Base-by-base conservation (phyloP, 2,888 invertebrate species). In the Tachina lurida region DNA sequence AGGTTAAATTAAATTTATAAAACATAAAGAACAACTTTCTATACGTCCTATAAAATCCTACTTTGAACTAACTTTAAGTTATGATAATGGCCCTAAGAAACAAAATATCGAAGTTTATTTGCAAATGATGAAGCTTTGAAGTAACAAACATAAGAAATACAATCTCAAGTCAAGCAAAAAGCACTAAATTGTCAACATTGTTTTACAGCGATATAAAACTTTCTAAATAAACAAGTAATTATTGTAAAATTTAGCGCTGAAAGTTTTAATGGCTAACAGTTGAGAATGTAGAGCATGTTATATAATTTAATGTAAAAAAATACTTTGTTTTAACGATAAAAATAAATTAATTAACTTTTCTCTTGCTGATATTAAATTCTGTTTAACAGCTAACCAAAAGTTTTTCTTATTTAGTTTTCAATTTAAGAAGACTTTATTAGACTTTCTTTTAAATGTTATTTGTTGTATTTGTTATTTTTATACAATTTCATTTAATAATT, bases 281-380 rank as follows among this genome's bases (percentile, higher is more conserved):
- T 68, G 52, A 62, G 17, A 17, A 41, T 47, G 10, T 58, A n/a
- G 22, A 68, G 54, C 65, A 22, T 19, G 56, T 67, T 73, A 47
- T 56, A 19, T 58, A 73, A 56, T 67, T 52, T 19, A 76, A 13
- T 15, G 15, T 54, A 63, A 67, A 58, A 58, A 49, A 47, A 13
- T 41, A 52, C 8, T 73, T 79, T 19, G 9, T 15, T 71, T 82
- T 70, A 19, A 70, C 73, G 77, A 83, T 68, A 80, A 73, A 47
- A 83, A 86, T 83, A 86, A 86, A 86, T 87, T 87, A 87, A 87
- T 85, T 85, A 84, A 87, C 74, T 78, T 77, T 79, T 63, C 39
- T 52, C 60, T 9, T 31, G 65, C 60, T 49, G 56, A 70, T 58
- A 67, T 79, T 58, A 71, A 76, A 22, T 65, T 73, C 74, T 78